These are phyloP conservation scores for Aegotheles bennettii DNA, from an alignment of 2,113 vertebrate species.

Conservation along the genomic window DNA sequence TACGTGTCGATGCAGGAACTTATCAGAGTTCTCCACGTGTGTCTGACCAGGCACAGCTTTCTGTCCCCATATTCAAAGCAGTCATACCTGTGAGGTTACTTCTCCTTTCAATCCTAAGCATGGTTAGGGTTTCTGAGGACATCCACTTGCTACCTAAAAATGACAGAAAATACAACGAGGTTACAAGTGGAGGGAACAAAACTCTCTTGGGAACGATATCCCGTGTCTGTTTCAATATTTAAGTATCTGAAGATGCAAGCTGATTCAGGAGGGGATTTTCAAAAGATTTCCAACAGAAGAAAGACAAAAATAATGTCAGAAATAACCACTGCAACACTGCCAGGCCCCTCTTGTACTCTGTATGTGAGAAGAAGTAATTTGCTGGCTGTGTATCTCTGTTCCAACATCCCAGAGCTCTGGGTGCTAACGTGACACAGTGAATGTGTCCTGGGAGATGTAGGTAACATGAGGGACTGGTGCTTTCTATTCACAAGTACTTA, in stretches of 20 bases:
- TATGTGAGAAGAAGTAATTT: not conserved
- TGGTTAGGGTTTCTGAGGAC: not conserved
- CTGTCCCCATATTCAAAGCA: not conserved
- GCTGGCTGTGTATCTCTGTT: not conserved
- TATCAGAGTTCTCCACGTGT: not conserved
- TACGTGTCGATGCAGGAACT: not conserved
- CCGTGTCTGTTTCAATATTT: constrained; percentile 5
- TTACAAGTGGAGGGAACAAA: not conserved
- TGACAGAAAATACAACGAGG: not conserved
- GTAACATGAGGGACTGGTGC: not conserved
- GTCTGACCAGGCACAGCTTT: not conserved
- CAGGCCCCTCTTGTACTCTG: not conserved
- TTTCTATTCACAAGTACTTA: not conserved
- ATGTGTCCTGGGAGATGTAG: not conserved
- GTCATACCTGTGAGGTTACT: not conserved
- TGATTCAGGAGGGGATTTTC: not conserved
- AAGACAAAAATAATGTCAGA: not conserved
- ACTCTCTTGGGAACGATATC: not conserved
- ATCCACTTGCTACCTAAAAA: not conserved
- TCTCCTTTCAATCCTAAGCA: not conserved
- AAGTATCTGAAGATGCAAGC: not conserved
- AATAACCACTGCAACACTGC: not conserved
- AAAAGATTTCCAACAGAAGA: not conserved
- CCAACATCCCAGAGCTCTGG: not conserved
- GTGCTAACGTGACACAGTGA: not conserved